Percentiles rank a stretch among this genome's conserved stretches.
Evolutionary conservation across 35 echinoderm and acorn worm species (phyloP).

Genomic region (Stichopus chloronotus): DNA sequence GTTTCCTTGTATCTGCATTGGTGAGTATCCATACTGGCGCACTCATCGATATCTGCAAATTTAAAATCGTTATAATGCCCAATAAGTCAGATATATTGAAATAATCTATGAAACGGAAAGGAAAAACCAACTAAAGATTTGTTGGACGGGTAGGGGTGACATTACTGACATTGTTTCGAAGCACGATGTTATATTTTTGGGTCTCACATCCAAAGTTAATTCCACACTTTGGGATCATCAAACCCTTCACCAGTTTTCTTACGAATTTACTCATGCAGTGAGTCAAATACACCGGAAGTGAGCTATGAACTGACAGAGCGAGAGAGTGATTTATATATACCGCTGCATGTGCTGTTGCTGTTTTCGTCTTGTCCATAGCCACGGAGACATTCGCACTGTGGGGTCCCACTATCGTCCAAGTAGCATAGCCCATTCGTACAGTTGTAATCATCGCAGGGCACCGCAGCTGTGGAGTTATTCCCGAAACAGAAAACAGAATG

Average conservation of each 20-base stretch:
- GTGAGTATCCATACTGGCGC: neutral
- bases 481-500: too few relatives aligned
- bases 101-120: neutral
- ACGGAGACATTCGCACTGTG: neutral
- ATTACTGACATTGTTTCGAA: too few relatives aligned
- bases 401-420: neutral
- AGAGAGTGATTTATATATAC: neutral
- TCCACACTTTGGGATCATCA: too few relatives aligned
- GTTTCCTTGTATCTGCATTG: conserved; percentile 11
- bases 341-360: neutral
- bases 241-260: too few relatives aligned
- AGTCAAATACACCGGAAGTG: too few relatives aligned
- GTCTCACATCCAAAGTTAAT: too few relatives aligned
- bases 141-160: too few relatives aligned
- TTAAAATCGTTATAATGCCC: neutral
- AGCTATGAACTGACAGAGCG: too few relatives aligned
- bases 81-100: neutral
- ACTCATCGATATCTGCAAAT: conserved; percentile 37
- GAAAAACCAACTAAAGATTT: too few relatives aligned
- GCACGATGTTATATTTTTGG: too few relatives aligned
- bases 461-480: conserved; percentile 2
- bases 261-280: too few relatives aligned
- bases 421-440: conserved; percentile 28
- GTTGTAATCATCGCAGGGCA: neutral
- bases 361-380: neutral